These are phyloP conservation scores for Tribolium castaneum DNA, from an alignment of 1,140 invertebrate species.

Conservation along the genomic window DNA sequence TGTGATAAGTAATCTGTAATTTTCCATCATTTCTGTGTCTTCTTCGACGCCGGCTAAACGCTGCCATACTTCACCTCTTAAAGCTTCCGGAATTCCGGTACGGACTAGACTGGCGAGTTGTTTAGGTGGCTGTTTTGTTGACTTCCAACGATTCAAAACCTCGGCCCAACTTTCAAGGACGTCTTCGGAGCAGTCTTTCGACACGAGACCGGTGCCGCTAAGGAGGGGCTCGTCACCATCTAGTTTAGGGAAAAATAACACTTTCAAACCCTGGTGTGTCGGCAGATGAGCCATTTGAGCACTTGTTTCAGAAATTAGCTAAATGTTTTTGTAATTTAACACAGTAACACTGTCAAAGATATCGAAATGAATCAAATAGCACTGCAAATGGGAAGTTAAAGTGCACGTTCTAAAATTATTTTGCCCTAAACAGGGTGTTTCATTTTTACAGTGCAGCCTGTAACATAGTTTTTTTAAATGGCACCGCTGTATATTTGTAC, in stretches of 20 bases:
- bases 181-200: conserved; percentile 94
- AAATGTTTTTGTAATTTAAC: too few relatives aligned
- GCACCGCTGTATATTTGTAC: too few relatives aligned
- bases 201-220: conserved; percentile 95
- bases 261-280: too few relatives aligned
- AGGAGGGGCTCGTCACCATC: conserved; percentile 96
- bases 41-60: conserved; percentile 88
- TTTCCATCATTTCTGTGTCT: conserved; percentile 89
- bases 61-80: conserved; percentile 98
- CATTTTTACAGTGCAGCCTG: too few relatives aligned
- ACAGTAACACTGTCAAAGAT: too few relatives aligned
- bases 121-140: conserved; percentile 81
- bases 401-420: too few relatives aligned
- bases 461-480: too few relatives aligned
- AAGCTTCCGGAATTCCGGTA: conserved; percentile 93
- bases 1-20: conserved; percentile 90
- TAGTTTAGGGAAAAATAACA: conserved; percentile 59
- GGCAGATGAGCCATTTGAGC: too few relatives aligned
- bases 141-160: conserved; percentile 85
- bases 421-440: too few relatives aligned
- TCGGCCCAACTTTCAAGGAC: conserved; percentile 94
- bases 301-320: too few relatives aligned
- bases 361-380: too few relatives aligned
- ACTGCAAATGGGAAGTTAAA: too few relatives aligned
- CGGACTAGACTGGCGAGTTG: conserved; percentile 82